phyloP scores from a whole-genome alignment of 2,797 vertebrate species.

The Leucoraja ocellata region DNA sequence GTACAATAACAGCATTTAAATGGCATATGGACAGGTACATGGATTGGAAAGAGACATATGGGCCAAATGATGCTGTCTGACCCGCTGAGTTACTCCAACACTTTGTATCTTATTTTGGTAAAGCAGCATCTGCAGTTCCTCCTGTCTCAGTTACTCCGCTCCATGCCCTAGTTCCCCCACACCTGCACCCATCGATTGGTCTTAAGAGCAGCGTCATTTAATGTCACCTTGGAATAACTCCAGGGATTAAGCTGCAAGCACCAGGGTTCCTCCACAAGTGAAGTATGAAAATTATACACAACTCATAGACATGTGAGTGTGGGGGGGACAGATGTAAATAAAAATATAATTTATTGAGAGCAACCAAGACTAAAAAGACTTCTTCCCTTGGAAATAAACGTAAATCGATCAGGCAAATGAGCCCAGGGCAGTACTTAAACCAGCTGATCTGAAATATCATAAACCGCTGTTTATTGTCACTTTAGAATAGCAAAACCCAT shows the following conservation, averaged over 20 bases:
- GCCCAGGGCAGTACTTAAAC: conserved; percentile 28
- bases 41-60: too few relatives aligned
- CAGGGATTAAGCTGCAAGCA: too few relatives aligned
- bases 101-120: too few relatives aligned
- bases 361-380: neutral
- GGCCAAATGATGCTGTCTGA: too few relatives aligned
- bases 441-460: conserved; percentile 14
- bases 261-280: neutral
- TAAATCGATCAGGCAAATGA: conserved; percentile 21
- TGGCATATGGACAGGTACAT: too few relatives aligned
- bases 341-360: conserved; percentile 13
- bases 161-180: neutral
- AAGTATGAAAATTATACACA: neutral
- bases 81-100: too few relatives aligned
- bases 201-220: neutral
- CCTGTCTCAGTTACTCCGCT: too few relatives aligned
- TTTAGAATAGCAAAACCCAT: conserved; percentile 29
- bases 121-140: too few relatives aligned
- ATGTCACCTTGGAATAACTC: too few relatives aligned
- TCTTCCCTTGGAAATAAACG: conserved; percentile 16
- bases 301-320: neutral
- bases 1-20: too few relatives aligned
- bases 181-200: neutral
- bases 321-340: neutral
- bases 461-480: conserved; percentile 34